phyloP scores from a whole-genome alignment of 2,113 vertebrate genomes.

The Aphyosemion australe region DNA sequence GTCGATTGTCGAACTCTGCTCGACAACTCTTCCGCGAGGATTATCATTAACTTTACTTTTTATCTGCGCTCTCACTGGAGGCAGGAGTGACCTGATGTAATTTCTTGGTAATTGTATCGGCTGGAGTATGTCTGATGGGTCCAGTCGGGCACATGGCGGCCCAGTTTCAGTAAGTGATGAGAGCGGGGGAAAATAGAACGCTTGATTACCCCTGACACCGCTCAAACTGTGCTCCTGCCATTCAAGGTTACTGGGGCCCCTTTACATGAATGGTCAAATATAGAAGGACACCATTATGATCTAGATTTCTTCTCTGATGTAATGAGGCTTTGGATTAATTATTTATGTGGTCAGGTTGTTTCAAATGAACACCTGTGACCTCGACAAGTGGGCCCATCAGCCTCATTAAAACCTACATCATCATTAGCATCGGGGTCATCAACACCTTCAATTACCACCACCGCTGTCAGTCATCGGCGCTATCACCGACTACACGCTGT shows the following conservation, averaged over 20 bases:
- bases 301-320: conserved; percentile 35
- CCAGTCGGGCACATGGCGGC: conserved; percentile 64
- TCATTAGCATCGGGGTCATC: conserved; percentile 29
- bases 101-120: conserved; percentile 48
- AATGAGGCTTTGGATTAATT: conserved; percentile 26
- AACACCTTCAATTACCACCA: conserved; percentile 27
- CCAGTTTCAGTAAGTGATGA: conserved; percentile 72
- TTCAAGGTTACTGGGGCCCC: conserved; percentile 61
- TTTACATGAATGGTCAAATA: conserved; percentile 63
- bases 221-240: conserved; percentile 45
- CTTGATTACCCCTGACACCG: conserved; percentile 74
- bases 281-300: conserved; percentile 64
- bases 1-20: conserved; percentile 8
- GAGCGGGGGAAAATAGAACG: conserved; percentile 71
- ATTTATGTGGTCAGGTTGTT: conserved; percentile 11
- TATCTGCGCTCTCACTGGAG: conserved; percentile 15
- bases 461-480: conserved; percentile 11
- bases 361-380: conserved; percentile 25
- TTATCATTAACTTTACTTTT: conserved; percentile 31
- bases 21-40: conserved; percentile 2
- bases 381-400: conserved; percentile 18
- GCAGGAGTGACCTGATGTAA: conserved; percentile 20
- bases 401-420: conserved; percentile 25
- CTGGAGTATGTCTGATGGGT: conserved; percentile 26
- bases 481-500: conserved; percentile 5